Conservation (phyloP, 2,888 invertebrate species). For the Ophioninae sp. region DNA sequence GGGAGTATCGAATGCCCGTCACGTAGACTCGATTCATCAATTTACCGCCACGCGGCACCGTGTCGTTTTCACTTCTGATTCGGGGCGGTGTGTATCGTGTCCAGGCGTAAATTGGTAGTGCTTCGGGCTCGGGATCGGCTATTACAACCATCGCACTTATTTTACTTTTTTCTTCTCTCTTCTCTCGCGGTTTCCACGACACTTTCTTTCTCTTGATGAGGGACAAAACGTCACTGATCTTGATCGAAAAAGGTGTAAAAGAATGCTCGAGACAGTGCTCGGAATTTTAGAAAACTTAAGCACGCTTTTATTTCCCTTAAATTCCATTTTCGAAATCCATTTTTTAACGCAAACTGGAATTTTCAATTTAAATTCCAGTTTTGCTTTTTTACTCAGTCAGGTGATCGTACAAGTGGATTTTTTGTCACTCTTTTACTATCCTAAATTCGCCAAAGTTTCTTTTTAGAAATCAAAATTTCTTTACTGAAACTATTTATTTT, state of each 20-base stretch:
- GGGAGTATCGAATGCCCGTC: constrained; percentile 66
- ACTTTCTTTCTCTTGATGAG: background rate
- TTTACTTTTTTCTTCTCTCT: background rate
- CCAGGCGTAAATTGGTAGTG: constrained; percentile 33
- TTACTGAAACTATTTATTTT: too few relatives aligned
- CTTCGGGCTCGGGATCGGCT: background rate
- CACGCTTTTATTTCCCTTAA: background rate
- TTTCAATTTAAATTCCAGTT: background rate
- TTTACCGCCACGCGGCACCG: constrained; percentile 63
- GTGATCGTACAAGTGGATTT: background rate
- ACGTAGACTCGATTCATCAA: constrained; percentile 72
- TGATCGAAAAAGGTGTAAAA: background rate
- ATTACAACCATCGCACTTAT: constrained; percentile 6
- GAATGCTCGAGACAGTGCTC: background rate
- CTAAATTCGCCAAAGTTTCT: background rate
- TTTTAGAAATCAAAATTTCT: too few relatives aligned
- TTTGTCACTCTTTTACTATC: background rate
- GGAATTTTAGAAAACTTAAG: background rate
- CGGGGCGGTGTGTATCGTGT: constrained; percentile 34
- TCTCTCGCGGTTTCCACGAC: constrained; percentile 37
- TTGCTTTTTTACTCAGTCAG: background rate
- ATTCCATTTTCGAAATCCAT: too few relatives aligned
- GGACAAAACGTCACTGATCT: background rate
- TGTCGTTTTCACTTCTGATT: constrained; percentile 63
- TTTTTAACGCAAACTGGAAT: too few relatives aligned